Evolutionary conservation across 1,140 invertebrate genomes (phyloP).

Genomic region (Pseudachorutes palmiensis): DNA sequence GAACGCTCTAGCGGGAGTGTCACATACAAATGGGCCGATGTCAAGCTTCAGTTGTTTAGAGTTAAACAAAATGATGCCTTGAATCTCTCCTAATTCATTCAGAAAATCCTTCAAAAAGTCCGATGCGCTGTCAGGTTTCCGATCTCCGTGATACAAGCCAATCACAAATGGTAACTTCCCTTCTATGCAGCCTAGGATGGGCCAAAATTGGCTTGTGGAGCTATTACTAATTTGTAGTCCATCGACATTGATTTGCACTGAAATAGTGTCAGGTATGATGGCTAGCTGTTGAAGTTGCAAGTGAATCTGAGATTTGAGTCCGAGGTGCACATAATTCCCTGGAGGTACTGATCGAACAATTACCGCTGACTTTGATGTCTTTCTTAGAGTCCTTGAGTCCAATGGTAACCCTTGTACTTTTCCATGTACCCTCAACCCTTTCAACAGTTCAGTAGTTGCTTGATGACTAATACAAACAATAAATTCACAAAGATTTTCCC

Average conservation of each 20-base stretch:
- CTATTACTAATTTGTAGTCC: slow-evolving; percentile 19
- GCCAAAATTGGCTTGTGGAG: slow-evolving; percentile 9
- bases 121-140: not conserved
- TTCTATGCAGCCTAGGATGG: not conserved
- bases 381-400: too few species aligned
- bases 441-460: too few species aligned
- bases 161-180: slow-evolving; percentile 20
- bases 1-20: not conserved
- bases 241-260: slow-evolving; percentile 12
- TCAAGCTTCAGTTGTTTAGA: not conserved
- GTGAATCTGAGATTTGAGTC: not conserved
- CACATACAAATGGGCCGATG: too few species aligned
- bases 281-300: slow-evolving; percentile 26
- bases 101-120: slow-evolving; percentile 21
- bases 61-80: not conserved
- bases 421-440: too few species aligned
- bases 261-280: not conserved
- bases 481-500: too few species aligned
- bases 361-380: too few species aligned
- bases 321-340: slow-evolving; percentile 5
- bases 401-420: too few species aligned
- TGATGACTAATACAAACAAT: too few species aligned
- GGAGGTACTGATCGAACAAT: slow-evolving; percentile 2
- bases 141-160: slow-evolving; percentile 30
- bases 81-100: slow-evolving; percentile 9